Evolutionary conservation across 2,888 invertebrate genomes (phyloP).

Genomic region (Cephus pygmeus): DNA sequence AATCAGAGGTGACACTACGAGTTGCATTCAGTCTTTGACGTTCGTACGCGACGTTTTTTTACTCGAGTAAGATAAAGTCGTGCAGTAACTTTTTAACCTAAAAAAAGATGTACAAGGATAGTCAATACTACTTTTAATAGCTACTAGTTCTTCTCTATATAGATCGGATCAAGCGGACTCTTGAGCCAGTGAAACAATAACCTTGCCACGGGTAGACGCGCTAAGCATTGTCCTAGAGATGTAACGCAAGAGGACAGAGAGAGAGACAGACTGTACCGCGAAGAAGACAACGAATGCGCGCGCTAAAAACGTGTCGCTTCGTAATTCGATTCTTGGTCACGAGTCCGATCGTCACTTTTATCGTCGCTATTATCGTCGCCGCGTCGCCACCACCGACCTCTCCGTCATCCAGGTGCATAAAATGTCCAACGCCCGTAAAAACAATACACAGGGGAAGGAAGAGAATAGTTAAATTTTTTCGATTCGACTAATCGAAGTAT

Average conservation of each 20-base stretch:
- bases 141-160: background rate
- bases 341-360: constrained; percentile 45
- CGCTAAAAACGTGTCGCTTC: constrained; percentile 36
- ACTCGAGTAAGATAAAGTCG: background rate
- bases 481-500: background rate
- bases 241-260: background rate
- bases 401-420: background rate
- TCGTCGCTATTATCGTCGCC: constrained; percentile 41
- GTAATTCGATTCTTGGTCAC: constrained; percentile 49
- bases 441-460: background rate
- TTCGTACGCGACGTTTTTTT: background rate
- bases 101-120: background rate
- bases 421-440: background rate
- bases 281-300: background rate
- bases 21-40: background rate
- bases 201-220: background rate
- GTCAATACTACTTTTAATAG: background rate
- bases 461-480: background rate
- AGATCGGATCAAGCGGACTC: background rate
- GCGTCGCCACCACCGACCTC: background rate
- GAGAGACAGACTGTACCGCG: background rate
- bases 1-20: background rate
- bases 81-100: background rate
- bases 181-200: background rate
- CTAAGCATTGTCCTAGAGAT: background rate